Base-by-base conservation (phyloP, 37 sponge, comb jelly and placozoan genomes). In the Beroe forskalii region DNA sequence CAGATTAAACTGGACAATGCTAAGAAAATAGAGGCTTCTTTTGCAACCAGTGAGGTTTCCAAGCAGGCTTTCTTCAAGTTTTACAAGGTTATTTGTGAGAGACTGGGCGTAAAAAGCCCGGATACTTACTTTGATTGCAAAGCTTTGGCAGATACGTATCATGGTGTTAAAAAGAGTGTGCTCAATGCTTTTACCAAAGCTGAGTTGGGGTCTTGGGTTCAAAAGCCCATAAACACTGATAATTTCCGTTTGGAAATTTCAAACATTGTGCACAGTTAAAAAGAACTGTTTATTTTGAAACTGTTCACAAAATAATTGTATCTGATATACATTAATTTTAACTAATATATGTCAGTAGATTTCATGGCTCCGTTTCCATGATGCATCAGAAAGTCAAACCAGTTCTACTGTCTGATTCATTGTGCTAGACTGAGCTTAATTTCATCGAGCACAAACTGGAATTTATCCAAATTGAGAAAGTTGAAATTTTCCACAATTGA, bases 201-300 rank as follows among this genome's bases (percentile, higher is more conserved):
- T 37, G 22, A 38, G 9, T 38, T 72, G 6, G 76, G 76, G 22
- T 8, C 76, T 37, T 72, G 76, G 76, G 28, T 27, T 38, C 19
- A 17, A 6, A 72, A 72, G 31, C 3, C 76, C 3, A 22, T 72
- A 1, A 72, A 72, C 76, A 72, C 76, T 32, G 76, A 72, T 27
- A 9, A 37, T 22, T 72, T 72, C 40, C 3, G 31, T 28, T 23
- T 27, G 27, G 30, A 64, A 4, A 64, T 23, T 27, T 64, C 30
- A 48, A 48, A 48, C 12, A 12, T 48, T 48, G 55, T 48, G 55
- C 6, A 48, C 55, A 17, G 55, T 48, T 48, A 12, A 48, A n/a
- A n/a, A n/a, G n/a, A n/a, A n/a, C n/a, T n/a, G n/a, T n/a, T n/a
- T n/a, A n/a, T n/a, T n/a, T n/a, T n/a, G n/a, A n/a, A n/a, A n/a